A percentile compares a stretch with the other conserved stretches of the same genome.
Conservation (phyloP, 64 coral and sea anemone species). For the Catalaphyllia jardinei region DNA sequence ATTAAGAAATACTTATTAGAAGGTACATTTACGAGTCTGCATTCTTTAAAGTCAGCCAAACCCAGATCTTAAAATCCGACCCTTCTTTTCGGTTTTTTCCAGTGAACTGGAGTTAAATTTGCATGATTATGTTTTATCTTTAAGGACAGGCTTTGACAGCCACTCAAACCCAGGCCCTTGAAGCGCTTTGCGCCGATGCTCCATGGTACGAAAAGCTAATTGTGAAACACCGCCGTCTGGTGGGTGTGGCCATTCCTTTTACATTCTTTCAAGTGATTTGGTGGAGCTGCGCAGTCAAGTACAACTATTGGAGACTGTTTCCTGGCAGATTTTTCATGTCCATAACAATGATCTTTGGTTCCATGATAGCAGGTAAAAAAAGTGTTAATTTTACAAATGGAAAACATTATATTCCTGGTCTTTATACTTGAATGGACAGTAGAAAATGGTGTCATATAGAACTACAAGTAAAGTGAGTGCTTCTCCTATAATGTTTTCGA, state of each 20-base stretch:
- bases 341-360: constrained; percentile 93
- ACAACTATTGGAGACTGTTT: constrained; percentile 76
- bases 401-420: not conserved
- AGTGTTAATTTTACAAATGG: not conserved
- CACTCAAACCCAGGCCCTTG: constrained; percentile 62
- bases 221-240: constrained; percentile 67
- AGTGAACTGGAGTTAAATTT: not conserved
- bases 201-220: constrained; percentile 63
- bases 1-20: constrained; percentile 30
- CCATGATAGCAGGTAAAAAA: constrained; percentile 80
- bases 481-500: too few species aligned
- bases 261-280: constrained; percentile 73
- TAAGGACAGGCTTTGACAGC: constrained; percentile 60
- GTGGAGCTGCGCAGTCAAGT: constrained; percentile 75
- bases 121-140: not conserved
- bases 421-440: not conserved
- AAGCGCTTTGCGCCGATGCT: constrained; percentile 36
- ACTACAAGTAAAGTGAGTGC: too few species aligned
- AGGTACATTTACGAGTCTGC: not conserved
- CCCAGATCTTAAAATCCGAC: not conserved
- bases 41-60: not conserved
- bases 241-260: constrained; percentile 72
- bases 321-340: constrained; percentile 75
- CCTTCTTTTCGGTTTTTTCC: not conserved
- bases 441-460: too few species aligned